Conservation (phyloP, 2,888 invertebrate species). For the Ptychoptera contaminata region DNA sequence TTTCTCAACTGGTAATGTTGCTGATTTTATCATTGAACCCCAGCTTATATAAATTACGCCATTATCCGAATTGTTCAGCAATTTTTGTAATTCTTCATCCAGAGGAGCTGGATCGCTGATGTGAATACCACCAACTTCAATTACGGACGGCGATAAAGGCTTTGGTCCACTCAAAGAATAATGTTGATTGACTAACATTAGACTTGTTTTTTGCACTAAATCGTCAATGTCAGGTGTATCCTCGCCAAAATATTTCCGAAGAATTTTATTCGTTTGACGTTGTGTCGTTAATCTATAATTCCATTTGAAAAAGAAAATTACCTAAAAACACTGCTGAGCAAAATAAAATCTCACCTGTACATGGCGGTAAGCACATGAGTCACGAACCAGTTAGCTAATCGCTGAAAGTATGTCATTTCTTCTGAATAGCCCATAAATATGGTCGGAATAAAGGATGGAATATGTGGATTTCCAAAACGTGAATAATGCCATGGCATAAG, state of each 20-base stretch:
- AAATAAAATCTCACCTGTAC: slow-evolving; percentile 15
- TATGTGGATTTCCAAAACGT: slow-evolving; percentile 36
- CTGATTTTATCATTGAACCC: slow-evolving; percentile 48
- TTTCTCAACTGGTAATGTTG: slow-evolving; percentile 37
- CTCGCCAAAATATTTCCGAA: slow-evolving; percentile 29
- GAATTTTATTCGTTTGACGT: slow-evolving; percentile 24
- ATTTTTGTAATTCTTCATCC: slow-evolving; percentile 30
- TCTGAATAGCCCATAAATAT: slow-evolving; percentile 32
- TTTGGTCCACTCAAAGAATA: slow-evolving; percentile 34
- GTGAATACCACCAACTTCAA: slow-evolving; percentile 40
- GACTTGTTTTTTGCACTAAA: slow-evolving; percentile 25
- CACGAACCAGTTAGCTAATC: slow-evolving; percentile 30
- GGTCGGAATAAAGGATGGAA: slow-evolving; percentile 37
- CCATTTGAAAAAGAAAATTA: neutral
- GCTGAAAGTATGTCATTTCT: slow-evolving; percentile 26
- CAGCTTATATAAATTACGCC: slow-evolving; percentile 53
- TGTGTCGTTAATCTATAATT: slow-evolving; percentile 19
- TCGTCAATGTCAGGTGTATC: slow-evolving; percentile 30
- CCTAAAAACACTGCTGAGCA: neutral
- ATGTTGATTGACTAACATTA: slow-evolving; percentile 37
- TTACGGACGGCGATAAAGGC: slow-evolving; percentile 31
- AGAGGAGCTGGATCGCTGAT: slow-evolving; percentile 16
- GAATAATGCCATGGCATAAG: slow-evolving; percentile 41
- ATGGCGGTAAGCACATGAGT: slow-evolving; percentile 15
- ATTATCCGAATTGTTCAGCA: slow-evolving; percentile 36